A percentile compares a stretch with the other conserved stretches of the same genome.
These are phyloP conservation scores for Thryonomys swinderianus DNA, from an alignment of 2,113 vertebrate genomes.

Conservation along the genomic window DNA sequence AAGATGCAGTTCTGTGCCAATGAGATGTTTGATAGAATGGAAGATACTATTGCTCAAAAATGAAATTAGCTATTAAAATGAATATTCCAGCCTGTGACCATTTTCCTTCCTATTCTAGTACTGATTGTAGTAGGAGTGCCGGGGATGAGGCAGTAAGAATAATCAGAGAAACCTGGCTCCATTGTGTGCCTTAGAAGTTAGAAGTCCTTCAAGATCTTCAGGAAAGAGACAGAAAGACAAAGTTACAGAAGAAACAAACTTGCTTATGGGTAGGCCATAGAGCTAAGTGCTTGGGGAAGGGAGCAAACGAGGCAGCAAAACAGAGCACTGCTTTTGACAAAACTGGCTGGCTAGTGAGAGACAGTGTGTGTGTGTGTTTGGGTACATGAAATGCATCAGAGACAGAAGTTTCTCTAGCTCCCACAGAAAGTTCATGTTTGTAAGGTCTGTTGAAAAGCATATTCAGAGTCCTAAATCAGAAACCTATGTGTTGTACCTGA, in stretches of 20 bases:
- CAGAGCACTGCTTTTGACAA: neutral
- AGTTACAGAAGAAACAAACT: neutral
- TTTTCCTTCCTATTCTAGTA: neutral
- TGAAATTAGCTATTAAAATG: neutral
- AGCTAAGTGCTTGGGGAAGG: neutral
- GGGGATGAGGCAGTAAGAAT: neutral
- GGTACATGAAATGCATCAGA: neutral
- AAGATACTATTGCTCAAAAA: neutral
- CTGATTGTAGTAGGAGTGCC: neutral
- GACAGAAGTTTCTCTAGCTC: neutral
- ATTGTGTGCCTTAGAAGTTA: neutral
- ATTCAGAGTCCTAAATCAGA: neutral
- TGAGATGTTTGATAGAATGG: neutral
- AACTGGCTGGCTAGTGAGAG: neutral
- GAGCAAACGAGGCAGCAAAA: fast-evolving
- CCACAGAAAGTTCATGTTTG: neutral
- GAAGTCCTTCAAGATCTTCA: neutral
- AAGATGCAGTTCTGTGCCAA: neutral
- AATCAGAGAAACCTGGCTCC: neutral
- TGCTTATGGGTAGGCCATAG: neutral
- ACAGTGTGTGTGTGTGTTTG: neutral
- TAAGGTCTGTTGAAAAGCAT: neutral
- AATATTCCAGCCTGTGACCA: neutral
- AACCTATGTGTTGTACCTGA: neutral
- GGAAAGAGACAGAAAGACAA: neutral